Evolutionary conservation across 1,140 invertebrate genomes (phyloP).

Genomic region (Trinorchestia longiramus): DNA sequence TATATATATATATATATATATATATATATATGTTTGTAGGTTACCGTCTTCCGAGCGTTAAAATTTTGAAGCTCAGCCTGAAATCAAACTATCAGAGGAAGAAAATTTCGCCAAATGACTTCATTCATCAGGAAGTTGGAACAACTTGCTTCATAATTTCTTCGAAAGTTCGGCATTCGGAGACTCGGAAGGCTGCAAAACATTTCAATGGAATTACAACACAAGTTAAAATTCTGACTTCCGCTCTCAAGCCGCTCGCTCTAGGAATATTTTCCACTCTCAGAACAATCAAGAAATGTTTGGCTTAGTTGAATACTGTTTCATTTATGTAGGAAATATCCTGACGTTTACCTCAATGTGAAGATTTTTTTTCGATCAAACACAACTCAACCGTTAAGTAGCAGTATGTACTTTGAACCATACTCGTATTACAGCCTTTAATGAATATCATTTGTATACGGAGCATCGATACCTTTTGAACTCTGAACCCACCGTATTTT

Average conservation of each 20-base stretch:
- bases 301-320: background rate
- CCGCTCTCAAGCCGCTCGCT: background rate
- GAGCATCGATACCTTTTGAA: background rate
- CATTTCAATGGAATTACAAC: conserved; percentile 1
- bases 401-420: background rate
- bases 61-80: background rate
- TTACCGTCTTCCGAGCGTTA: background rate
- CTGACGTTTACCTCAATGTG: background rate
- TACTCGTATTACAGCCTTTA: background rate
- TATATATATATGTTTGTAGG: background rate
- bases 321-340: background rate
- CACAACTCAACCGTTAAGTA: background rate
- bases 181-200: background rate
- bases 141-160: background rate
- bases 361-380: background rate
- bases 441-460: background rate
- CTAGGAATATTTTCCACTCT: background rate
- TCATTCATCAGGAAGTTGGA: conserved; percentile 7
- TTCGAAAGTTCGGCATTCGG: background rate
- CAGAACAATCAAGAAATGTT: background rate
- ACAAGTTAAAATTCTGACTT: background rate
- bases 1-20: too few relatives aligned
- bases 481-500: background rate
- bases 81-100: background rate
- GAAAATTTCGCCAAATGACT: background rate